A percentile compares a stretch with the other conserved stretches of the same genome.
These are phyloP conservation scores for Octodonta nipae DNA, from an alignment of 2,888 invertebrate genomes.

Conservation along the genomic window DNA sequence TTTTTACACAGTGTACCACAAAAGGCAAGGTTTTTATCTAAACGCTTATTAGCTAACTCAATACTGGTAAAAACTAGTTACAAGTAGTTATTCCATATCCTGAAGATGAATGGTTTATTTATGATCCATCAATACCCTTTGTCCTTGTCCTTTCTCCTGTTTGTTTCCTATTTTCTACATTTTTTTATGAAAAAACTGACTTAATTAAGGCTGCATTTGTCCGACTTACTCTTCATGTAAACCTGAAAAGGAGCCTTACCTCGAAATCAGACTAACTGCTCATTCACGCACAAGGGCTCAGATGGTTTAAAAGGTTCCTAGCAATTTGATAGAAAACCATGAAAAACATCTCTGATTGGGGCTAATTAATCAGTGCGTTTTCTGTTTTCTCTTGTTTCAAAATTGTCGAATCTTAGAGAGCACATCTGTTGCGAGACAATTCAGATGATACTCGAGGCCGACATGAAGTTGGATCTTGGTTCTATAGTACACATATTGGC, in stretches of 20 bases:
- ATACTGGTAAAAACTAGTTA: conserved; percentile 7
- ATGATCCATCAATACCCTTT: conserved; percentile 5
- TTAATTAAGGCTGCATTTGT: conserved; percentile 1
- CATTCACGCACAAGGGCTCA: conserved; percentile 11
- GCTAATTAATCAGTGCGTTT: too few relatives aligned
- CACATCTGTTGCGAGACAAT: conserved; percentile 9
- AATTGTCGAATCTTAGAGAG: too few relatives aligned
- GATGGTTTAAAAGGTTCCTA: too few relatives aligned
- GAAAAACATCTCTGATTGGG: too few relatives aligned
- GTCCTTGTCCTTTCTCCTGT: conserved; percentile 7
- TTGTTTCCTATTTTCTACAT: conserved; percentile 6
- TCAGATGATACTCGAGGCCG: conserved; percentile 10
- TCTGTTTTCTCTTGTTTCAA: too few relatives aligned
- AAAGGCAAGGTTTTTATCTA: conserved; percentile 5
- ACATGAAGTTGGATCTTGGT: conserved; percentile 9
- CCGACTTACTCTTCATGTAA: neutral
- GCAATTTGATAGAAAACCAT: too few relatives aligned
- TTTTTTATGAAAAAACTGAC: conserved; percentile 3
- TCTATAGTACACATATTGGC: conserved; percentile 6
- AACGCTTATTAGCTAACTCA: conserved; percentile 7
- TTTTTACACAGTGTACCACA: conserved; percentile 12
- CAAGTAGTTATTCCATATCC: conserved; percentile 6
- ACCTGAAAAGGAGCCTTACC: conserved; percentile 3
- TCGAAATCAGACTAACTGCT: conserved; percentile 10
- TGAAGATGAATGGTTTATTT: conserved; percentile 4